Evolutionary conservation across 2,797 vertebrate species (phyloP).

Genomic region (Orestias chungarensis): DNA sequence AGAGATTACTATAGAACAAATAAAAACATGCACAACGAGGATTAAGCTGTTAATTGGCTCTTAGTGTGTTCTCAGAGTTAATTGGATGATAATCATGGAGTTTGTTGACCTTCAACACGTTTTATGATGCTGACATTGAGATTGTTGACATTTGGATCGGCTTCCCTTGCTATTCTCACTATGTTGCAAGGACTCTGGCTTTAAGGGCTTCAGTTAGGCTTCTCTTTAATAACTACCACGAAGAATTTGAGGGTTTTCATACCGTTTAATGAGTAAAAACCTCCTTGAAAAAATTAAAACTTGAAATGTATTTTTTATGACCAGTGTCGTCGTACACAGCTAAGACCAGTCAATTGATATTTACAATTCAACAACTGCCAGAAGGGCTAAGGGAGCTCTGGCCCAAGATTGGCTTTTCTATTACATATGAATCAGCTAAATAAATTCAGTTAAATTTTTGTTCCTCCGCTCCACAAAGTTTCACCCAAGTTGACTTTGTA

Average conservation of each 20-base stretch:
- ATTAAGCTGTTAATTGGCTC: not conserved
- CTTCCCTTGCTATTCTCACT: not conserved
- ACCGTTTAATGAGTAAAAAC: not conserved
- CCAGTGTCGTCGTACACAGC: not conserved
- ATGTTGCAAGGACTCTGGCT: not conserved
- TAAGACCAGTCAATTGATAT: not conserved
- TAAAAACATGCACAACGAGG: not conserved
- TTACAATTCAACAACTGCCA: not conserved
- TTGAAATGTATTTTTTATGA: not conserved
- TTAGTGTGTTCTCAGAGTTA: not conserved
- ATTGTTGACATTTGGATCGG: conserved; percentile 3
- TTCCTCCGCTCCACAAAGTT: not conserved
- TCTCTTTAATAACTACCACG: not conserved
- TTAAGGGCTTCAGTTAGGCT: not conserved
- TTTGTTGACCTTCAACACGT: conserved; percentile 3
- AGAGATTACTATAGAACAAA: conserved; percentile 1
- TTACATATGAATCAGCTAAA: not conserved
- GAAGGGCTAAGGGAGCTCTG: not conserved
- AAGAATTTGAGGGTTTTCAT: not conserved
- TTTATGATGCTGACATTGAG: not conserved
- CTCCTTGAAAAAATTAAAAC: not conserved
- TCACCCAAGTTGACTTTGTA: not conserved
- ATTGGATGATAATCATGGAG: not conserved
- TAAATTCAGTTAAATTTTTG: not conserved
- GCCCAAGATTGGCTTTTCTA: not conserved